Conservation (phyloP, 2,113 vertebrate genomes). For the Pluvianellus socialis region DNA sequence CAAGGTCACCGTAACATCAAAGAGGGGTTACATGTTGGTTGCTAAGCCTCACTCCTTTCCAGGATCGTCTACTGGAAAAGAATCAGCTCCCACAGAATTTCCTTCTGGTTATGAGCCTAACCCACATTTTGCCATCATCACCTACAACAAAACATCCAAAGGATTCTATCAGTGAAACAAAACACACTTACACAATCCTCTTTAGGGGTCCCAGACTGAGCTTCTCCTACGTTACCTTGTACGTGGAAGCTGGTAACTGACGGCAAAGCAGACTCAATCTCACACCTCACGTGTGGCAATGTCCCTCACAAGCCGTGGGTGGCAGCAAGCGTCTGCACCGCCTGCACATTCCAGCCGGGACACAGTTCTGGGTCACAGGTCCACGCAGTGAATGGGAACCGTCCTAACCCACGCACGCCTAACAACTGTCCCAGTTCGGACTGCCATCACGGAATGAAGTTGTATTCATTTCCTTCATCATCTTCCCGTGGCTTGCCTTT, state of each 20-base stretch:
- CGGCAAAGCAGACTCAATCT: neutral
- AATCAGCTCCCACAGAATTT: neutral
- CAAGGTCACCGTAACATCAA: neutral
- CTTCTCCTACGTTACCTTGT: neutral
- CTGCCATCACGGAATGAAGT: rapidly evolving
- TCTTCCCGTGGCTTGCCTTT: neutral
- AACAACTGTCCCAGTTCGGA: neutral
- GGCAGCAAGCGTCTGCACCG: neutral
- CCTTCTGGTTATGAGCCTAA: neutral
- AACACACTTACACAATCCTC: neutral
- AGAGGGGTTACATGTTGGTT: neutral
- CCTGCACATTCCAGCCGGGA: neutral
- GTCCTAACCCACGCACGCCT: neutral
- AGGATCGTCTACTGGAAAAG: neutral
- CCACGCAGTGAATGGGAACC: neutral
- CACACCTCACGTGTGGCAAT: neutral
- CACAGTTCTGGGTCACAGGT: neutral
- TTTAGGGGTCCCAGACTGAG: neutral
- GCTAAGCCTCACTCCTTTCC: neutral
- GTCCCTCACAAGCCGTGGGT: neutral
- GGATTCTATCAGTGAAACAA: neutral
- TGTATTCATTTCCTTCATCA: neutral
- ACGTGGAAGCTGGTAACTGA: neutral
- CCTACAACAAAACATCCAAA: neutral
- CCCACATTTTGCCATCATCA: neutral